Evolutionary conservation across 92 coral and sea anemone genomes (phyloP), one percentile per base, ranked within the genome.

Genomic region (Epizoanthus fatuus): DNA sequence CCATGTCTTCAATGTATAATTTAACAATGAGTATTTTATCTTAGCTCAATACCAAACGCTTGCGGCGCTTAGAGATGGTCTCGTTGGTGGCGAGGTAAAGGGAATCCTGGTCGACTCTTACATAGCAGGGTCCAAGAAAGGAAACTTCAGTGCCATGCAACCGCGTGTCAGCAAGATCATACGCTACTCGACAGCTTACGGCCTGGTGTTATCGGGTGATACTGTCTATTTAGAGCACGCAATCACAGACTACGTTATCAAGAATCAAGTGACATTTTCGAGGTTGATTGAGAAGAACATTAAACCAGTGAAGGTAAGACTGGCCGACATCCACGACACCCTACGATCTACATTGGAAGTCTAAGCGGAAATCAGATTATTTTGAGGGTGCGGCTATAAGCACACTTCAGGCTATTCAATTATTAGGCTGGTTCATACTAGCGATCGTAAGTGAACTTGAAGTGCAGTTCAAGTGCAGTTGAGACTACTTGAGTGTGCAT

Each of bases 191-290:
- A 64, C 70, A 7, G 70, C 29, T 3, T 64, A 64, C 3, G 70
- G 70, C 44, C 40, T 64, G 40, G 70, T 64, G 70, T 29, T 64
- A 13, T 64, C 70, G 45, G 70, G 70, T 2, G 70, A 64, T 64
- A 9, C 70, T 32, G 44, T 64, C 7, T 64, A 64, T 4, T 1
- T 64, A 4, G 70, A 64, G 44, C 45, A 64, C 17, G 70, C 70
- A 12, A 64, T 64, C 70, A 64, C 3, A 10, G 70, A 64, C 44
- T 64, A 64, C 10, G 13, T 35, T 1, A 15, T 32, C 42, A 64
- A 63, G 38, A 15, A 64, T 3, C 40, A 64, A 35, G 44, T 4
- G 44, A 35, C 12, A 4, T 5, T 38, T 4, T 64, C 70, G 7
- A 64, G 22, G 45, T 64, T 64, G 45, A 64, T 64, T 64, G 70